These are phyloP conservation scores for Caenorhabditis afra DNA, from an alignment of 2,888 invertebrate species.

Conservation along the genomic window DNA sequence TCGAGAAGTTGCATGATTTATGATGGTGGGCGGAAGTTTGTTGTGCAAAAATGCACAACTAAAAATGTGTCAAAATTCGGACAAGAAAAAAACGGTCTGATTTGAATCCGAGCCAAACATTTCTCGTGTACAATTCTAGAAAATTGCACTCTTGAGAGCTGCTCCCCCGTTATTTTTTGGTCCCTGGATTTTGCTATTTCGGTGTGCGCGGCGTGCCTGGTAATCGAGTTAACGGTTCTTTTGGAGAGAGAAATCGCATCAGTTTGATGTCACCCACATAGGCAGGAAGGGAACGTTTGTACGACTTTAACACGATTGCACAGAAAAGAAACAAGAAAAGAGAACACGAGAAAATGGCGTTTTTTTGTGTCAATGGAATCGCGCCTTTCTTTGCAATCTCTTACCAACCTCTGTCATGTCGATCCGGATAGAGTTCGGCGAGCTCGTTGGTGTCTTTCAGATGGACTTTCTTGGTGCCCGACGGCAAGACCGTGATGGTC, in stretches of 20 bases:
- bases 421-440: conserved; percentile 66
- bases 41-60: neutral
- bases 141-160: conserved; percentile 47
- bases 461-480: conserved; percentile 73
- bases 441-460: conserved; percentile 62
- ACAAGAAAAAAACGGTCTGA: neutral
- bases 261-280: conserved; percentile 31
- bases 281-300: conserved; percentile 32
- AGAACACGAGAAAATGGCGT: conserved; percentile 1
- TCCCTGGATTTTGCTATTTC: conserved; percentile 23
- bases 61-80: conserved; percentile 4
- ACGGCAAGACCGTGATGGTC: conserved; percentile 73
- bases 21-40: conserved; percentile 22
- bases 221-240: conserved; percentile 19
- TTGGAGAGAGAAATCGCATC: conserved; percentile 25
- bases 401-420: conserved; percentile 57
- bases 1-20: conserved; percentile 51
- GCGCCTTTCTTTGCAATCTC: neutral
- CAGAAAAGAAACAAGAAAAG: conserved; percentile 13
- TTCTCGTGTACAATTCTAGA: no score
- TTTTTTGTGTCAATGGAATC: neutral
- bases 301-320: conserved; percentile 32
- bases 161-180: conserved; percentile 12
- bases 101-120: no score
- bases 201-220: conserved; percentile 6